These are phyloP conservation scores for Dinoponera quadriceps DNA, from an alignment of 1,140 invertebrate genomes.

Conservation along the genomic window DNA sequence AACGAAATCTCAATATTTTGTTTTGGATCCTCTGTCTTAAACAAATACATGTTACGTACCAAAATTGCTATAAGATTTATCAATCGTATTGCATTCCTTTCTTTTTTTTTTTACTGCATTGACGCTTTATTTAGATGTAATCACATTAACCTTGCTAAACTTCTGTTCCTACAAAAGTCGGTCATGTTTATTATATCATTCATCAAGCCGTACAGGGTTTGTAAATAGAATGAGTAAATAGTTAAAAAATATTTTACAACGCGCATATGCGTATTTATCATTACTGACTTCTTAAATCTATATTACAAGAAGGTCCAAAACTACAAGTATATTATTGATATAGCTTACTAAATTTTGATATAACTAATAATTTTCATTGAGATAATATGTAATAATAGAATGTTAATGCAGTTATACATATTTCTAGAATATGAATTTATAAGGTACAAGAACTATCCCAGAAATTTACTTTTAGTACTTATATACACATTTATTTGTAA, in stretches of 20 bases:
- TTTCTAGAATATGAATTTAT: constrained; percentile 48
- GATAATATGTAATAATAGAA: constrained; percentile 46
- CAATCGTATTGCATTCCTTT: constrained; percentile 22
- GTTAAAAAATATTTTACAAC: constrained; percentile 73
- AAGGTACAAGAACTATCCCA: not conserved
- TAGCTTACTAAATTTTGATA: constrained; percentile 62
- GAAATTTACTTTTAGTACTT: constrained; percentile 60
- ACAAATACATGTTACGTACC: constrained; percentile 14
- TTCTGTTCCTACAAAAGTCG: constrained; percentile 12
- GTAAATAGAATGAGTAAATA: constrained; percentile 72
- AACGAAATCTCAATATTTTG: not conserved
- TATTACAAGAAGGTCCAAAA: constrained; percentile 69
- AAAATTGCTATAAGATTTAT: constrained; percentile 12
- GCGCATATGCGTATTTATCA: constrained; percentile 40
- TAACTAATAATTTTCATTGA: constrained; percentile 67
- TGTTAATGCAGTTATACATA: constrained; percentile 35
- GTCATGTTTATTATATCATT: constrained; percentile 52
- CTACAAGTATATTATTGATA: constrained; percentile 26
- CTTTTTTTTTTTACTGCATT: constrained; percentile 11
- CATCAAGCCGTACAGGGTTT: constrained; percentile 68
- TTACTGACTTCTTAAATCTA: constrained; percentile 57
- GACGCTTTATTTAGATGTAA: not conserved
- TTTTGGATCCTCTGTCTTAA: constrained; percentile 27
- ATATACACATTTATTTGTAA: constrained; percentile 44
- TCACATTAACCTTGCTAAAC: not conserved